Evolutionary conservation across 92 coral and sea anemone species (phyloP), one percentile per base, ranked within the genome.

Genomic region (Montipora capitata): DNA sequence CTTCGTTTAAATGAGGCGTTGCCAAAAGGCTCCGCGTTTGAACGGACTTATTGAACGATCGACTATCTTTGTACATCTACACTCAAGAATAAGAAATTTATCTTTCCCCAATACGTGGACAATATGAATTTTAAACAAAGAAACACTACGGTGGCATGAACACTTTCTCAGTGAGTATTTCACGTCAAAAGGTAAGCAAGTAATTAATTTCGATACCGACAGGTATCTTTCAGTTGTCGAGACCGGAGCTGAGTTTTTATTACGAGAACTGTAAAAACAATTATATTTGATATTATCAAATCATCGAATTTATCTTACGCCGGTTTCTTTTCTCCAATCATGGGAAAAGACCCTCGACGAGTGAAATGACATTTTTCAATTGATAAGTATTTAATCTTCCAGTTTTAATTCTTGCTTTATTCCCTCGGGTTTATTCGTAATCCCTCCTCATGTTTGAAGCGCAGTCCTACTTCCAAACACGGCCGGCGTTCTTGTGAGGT

Each of bases 171-270:
- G 59, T 27, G 49, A 48, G 44, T 35, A 15, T 51, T 80, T 80
- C 66, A 52, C 70, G 64, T 16, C 49, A 66, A 16, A 81, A 52
- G 70, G 77, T 40, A 81, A 68, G 51, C 74, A 81, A 49, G 66
- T 69, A 81, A 81, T 81, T 51, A 67, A 49, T 39, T 81, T 11
- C 40, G 66, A 52, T 72, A 69, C 68, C 76, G 39, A 48, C 4
- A 38, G 41, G 3, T 15, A 80, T 67, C 51, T 42, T 5, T 48
- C 35, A 0, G 5, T 13, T 20, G 48, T 12, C 7, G n/a, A 27
- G 17, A 16, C 48, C 17, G 66, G 66, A 38, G 35, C 51, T 35
- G 7, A 67, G n/a, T 3, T 72, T 41, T 49, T 18, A 27, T 81
- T 39, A 35, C 35, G 40, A 48, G n/a, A 49, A 68, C 77, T 54